phyloP scores from a whole-genome alignment of 2,113 vertebrate species.

The Vicugna pacos region DNA sequence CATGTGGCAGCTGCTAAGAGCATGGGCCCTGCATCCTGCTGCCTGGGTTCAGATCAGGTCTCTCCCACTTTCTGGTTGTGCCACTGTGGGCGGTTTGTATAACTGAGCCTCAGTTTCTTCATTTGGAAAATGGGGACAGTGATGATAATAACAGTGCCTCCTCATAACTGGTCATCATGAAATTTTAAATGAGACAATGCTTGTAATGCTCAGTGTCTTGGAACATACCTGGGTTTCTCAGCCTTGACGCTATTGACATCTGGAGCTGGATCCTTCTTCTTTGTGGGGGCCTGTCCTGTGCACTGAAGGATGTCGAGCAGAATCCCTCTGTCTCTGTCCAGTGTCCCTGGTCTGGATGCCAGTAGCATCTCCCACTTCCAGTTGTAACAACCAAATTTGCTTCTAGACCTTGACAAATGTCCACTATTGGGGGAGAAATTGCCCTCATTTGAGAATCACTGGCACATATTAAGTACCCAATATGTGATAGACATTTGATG shows the following conservation, averaged over 20 bases:
- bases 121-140: background rate
- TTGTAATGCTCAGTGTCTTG: background rate
- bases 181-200: background rate
- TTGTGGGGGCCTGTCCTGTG: background rate
- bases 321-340: background rate
- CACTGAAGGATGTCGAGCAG: rapidly evolving
- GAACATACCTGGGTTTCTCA: background rate
- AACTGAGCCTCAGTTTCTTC: background rate
- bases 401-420: background rate
- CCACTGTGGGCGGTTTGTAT: background rate
- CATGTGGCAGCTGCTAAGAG: background rate
- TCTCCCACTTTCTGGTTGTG: background rate
- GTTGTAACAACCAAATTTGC: background rate
- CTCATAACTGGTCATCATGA: rapidly evolving
- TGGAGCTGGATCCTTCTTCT: background rate
- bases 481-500: background rate
- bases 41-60: background rate
- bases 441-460: background rate
- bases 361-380: background rate
- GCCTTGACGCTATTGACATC: background rate
- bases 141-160: background rate
- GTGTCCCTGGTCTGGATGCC: background rate
- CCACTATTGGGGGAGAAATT: rapidly evolving
- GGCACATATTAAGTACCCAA: background rate
- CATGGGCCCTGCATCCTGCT: background rate